phyloP scores from a whole-genome alignment of 2,888 invertebrate genomes.

The Apodemia zela region DNA sequence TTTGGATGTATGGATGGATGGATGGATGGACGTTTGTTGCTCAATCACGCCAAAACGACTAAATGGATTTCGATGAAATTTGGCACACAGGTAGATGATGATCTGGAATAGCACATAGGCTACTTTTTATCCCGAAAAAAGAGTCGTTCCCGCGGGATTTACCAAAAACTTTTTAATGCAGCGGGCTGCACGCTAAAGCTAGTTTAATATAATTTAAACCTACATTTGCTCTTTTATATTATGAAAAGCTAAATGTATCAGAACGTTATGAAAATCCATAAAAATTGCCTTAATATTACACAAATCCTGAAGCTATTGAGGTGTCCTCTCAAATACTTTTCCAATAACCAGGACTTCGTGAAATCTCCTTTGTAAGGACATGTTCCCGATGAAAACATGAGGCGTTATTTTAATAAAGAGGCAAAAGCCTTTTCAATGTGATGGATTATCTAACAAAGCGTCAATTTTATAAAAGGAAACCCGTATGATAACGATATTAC shows the following conservation, averaged over 20 bases:
- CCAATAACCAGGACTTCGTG: conserved; percentile 3
- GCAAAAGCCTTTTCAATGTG: not conserved
- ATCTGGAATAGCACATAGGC: too few species aligned
- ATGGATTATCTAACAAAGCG: conserved; percentile 1
- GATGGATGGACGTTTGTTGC: too few species aligned
- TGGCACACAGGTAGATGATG: too few species aligned
- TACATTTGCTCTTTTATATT: too few species aligned
- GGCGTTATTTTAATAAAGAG: conserved; percentile 8
- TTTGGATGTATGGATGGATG: too few species aligned
- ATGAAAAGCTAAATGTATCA: not conserved
- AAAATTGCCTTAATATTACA: not conserved
- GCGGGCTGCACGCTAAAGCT: too few species aligned
- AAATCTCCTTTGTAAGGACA: not conserved
- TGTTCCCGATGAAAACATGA: not conserved
- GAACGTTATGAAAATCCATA: not conserved
- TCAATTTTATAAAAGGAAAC: not conserved
- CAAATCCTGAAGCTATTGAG: not conserved
- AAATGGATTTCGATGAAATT: too few species aligned
- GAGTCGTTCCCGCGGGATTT: too few species aligned
- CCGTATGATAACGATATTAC: not conserved
- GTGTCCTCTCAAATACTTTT: conserved; percentile 1
- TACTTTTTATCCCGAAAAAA: too few species aligned
- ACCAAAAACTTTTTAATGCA: too few species aligned
- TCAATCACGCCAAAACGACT: too few species aligned
- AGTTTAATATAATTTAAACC: too few species aligned